Conservation (phyloP, 2,888 invertebrate species). For the Drosophila nigritarsus region DNA sequence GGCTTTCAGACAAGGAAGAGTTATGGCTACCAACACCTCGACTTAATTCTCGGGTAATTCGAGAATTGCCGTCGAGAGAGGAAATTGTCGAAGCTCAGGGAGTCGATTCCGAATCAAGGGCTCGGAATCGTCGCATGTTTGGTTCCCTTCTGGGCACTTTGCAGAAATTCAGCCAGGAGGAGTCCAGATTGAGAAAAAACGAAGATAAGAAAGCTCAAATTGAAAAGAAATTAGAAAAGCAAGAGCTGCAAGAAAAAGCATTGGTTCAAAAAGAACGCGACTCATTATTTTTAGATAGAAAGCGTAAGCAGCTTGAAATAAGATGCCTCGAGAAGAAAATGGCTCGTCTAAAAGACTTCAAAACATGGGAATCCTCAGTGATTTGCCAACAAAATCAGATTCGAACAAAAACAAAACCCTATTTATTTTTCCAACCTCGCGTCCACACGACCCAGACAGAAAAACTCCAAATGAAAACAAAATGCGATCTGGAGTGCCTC, state of each 20-base stretch:
- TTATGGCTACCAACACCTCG: constrained; percentile 85
- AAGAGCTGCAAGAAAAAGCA: constrained; percentile 94
- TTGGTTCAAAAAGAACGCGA: constrained; percentile 93
- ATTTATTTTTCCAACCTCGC: constrained; percentile 95
- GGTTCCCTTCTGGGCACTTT: constrained; percentile 97
- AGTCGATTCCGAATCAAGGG: constrained; percentile 92
- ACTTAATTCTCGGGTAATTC: constrained; percentile 92
- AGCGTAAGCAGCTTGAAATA: constrained; percentile 95
- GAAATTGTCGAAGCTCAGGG: constrained; percentile 93
- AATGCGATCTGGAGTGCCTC: constrained; percentile 72
- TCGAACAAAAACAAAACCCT: constrained; percentile 93
- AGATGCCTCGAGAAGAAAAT: constrained; percentile 95
- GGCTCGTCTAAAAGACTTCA: constrained; percentile 94
- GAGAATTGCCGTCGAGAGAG: constrained; percentile 94
- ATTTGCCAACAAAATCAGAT: constrained; percentile 92
- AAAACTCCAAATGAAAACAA: constrained; percentile 88
- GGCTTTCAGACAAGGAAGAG: constrained; percentile 77
- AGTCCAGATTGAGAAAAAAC: constrained; percentile 94
- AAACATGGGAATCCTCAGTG: constrained; percentile 93
- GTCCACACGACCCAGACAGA: constrained; percentile 89
- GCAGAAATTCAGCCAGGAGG: constrained; percentile 97
- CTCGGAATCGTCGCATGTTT: constrained; percentile 97
- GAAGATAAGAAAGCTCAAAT: constrained; percentile 92
- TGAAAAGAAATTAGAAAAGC: constrained; percentile 97
- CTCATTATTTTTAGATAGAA: constrained; percentile 93